These are phyloP conservation scores for Agonopterix arenella DNA, from an alignment of 2,888 invertebrate species.

Conservation along the genomic window DNA sequence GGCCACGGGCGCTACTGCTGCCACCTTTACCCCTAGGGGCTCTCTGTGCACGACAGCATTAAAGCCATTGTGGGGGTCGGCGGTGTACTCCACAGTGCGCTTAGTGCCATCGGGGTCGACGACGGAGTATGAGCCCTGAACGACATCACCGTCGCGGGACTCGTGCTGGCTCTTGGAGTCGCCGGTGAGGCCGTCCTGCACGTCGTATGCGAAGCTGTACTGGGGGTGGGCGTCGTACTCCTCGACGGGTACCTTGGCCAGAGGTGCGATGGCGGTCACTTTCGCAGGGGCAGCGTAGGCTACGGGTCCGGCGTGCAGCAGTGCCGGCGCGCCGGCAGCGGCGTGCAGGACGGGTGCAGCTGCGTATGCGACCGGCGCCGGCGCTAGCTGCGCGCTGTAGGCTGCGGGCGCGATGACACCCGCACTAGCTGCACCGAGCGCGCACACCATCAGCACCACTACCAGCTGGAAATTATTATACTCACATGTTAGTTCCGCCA, in stretches of 20 bases:
- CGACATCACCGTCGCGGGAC: slow-evolving; percentile 61
- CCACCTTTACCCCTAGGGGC: slow-evolving; percentile 27
- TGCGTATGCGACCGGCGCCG: slow-evolving; percentile 21
- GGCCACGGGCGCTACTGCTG: no score
- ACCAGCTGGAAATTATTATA: slow-evolving; percentile 45
- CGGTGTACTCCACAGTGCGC: slow-evolving; percentile 73
- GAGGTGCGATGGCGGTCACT: slow-evolving; percentile 30
- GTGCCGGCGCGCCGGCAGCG: slow-evolving; percentile 34
- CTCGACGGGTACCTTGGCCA: slow-evolving; percentile 37
- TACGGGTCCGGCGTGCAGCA: slow-evolving; percentile 37
- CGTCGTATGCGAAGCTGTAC: slow-evolving; percentile 75
- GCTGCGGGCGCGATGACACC: slow-evolving; percentile 46
- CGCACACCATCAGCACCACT: slow-evolving; percentile 49
- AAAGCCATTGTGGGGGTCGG: slow-evolving; percentile 68
- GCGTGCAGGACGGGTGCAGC: slow-evolving; percentile 27
- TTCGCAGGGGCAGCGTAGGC: slow-evolving; percentile 32
- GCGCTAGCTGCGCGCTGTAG: slow-evolving; percentile 14
- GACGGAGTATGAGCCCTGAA: slow-evolving; percentile 72
- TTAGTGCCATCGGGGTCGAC: slow-evolving; percentile 75
- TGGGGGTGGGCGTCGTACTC: slow-evolving; percentile 52
- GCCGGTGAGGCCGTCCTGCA: slow-evolving; percentile 72
- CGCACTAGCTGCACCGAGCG: slow-evolving; percentile 54
- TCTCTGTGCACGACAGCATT: slow-evolving; percentile 75
- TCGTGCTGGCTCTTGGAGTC: slow-evolving; percentile 67
- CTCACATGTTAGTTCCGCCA: no score